Base-by-base conservation (phyloP, 2,888 invertebrate species). In the Cremastobaeus sp. region DNA sequence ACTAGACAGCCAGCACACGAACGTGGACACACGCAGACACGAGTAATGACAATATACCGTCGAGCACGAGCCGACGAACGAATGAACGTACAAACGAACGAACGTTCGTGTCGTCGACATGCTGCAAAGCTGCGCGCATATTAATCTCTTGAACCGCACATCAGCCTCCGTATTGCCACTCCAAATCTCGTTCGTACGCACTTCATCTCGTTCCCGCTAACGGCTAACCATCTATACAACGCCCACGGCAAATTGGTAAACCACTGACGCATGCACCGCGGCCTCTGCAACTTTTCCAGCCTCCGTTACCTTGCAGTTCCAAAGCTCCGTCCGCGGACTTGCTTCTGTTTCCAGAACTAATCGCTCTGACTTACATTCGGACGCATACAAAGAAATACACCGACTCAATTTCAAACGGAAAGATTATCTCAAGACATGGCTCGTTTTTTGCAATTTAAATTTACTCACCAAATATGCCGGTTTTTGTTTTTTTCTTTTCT, bases 71-170 rank as follows among this genome's bases (percentile, higher is more conserved):
- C 39, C 41, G 17, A 48, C 47, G 32, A 30, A 39, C 39, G 18
- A 28, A 30, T n/a, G 68, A 37, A 48, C 52, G 64, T 12, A 59
- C 59, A 59, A 30, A 59, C 57, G 48, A 37, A 48, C 34, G 71
- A 39, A 45, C 57, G 70, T 17, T 41, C 59, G 75, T 69, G 73
- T 64, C 68, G 60, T 64, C 54, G 64, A 65, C 65, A 43, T 45
- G 62, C 57, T 66, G 73, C 75, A 73, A 81, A 76, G 60, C 77
- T 81, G 82, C 82, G 81, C 80, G 86, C 86, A 86, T 86, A 86
- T 86, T 86, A 86, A 86, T 86, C 85, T 83, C 83, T 83, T 81
- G 83, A 81, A 85, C 85, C 85, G 85, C 86, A 86, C 86, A 85
- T 85, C 86, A 83, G 81, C 82, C 79, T 80, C 81, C 76, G 76